A percentile compares a stretch with the other conserved stretches of the same genome.
phyloP scores from a whole-genome alignment of 2,797 vertebrate species.

The Sebastes glaucus region DNA sequence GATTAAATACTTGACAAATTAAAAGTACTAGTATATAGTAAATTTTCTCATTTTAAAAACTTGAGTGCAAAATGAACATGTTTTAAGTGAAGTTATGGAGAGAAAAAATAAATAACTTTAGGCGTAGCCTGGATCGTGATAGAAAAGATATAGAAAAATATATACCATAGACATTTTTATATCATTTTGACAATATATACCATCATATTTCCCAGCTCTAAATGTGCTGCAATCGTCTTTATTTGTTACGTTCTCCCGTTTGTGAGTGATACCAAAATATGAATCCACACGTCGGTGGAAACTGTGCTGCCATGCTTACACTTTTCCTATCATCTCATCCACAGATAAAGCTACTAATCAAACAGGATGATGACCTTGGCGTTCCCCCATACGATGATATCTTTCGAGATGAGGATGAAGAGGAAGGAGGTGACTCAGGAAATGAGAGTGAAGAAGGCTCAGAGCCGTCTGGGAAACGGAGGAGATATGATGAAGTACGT shows the following conservation, averaged over 20 bases:
- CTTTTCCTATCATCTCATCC: background rate
- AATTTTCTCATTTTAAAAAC: no score
- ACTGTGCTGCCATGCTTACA: background rate
- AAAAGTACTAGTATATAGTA: no score
- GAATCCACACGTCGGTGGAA: background rate
- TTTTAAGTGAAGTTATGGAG: no score
- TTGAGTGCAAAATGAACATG: no score
- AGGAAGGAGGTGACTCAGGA: slow-evolving; percentile 85
- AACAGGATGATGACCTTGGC: slow-evolving; percentile 92
- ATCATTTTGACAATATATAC: no score
- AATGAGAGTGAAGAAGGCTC: slow-evolving; percentile 86
- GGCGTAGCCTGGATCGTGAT: no score
- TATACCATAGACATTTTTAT: no score
- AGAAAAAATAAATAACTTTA: no score
- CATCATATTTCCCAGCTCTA: no score
- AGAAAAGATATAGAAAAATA: no score
- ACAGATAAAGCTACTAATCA: slow-evolving; percentile 93
- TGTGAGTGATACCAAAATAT: background rate
- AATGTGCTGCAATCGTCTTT: background rate
- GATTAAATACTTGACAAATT: no score
- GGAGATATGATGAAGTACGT: slow-evolving; percentile 89
- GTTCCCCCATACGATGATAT: slow-evolving; percentile 95
- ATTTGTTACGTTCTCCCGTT: background rate
- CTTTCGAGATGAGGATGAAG: slow-evolving; percentile 89
- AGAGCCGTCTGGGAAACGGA: slow-evolving; percentile 92